Evolutionary conservation across 2,113 vertebrate species (phyloP), one percentile per base, ranked within the genome.

Genomic region (Macquaria ambigua): DNA sequence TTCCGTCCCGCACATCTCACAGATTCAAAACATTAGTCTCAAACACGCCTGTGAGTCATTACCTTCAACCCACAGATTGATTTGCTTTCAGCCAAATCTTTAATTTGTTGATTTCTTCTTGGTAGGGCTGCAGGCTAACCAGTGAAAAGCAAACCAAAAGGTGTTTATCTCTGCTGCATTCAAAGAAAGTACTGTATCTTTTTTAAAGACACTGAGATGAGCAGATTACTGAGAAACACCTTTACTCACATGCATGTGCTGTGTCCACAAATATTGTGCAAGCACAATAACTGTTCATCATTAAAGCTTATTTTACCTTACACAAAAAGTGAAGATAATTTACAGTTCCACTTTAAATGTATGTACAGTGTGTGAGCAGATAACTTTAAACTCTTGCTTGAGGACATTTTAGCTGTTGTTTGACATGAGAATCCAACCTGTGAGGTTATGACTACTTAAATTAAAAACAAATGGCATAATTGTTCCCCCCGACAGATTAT

Each of bases 161-260:
- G 77, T 69, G 39, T 43, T 25, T 1, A 73, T 78, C 55, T 59
- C 53, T 39, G n/a, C 11, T 59, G 48, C 28, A 34, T 83, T 87
- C 81, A 84, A 34, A 80, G 14, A 80, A 88, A 76, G 15, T 8
- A 4, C 66, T 31, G 77, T 59, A n/a, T 3, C 2, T 37, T 46
- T 34, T 18, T 28, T 12, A 41, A 59, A 46, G 37, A 39, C 7
- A 14, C 8, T 0, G 18, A 58, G 67, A 88, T 58, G 66, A 12
- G n/a, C 39, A 20, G 82, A 90, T 84, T 89, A 41, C 84, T 61
- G 43, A 83, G 88, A 91, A 83, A 41, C 55, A 18, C 48, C 34
- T 67, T 23, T 0, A 5, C 6, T 69, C 11, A 82, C 50, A 15
- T 77, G 68, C 21, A 9, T 25, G 7, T 66, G 11, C 14, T 50